Conservation (phyloP, 1,140 invertebrate species). For the Drosophila obscura region DNA sequence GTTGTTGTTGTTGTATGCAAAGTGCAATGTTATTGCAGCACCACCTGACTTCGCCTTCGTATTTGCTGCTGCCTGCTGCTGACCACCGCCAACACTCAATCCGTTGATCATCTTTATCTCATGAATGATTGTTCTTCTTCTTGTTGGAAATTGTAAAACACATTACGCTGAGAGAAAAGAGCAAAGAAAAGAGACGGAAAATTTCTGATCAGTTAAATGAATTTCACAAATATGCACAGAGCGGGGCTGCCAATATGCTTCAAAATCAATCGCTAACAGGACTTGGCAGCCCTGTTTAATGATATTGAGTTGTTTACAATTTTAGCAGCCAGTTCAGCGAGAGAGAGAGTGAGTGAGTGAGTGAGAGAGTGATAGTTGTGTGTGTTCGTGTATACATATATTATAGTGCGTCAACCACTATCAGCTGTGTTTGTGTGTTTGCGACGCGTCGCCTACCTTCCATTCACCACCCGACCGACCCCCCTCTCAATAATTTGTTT, state of each 20-base stretch:
- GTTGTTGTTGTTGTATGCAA: slow-evolving; percentile 52
- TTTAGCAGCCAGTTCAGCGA: slow-evolving; percentile 42
- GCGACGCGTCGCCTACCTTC: background rate
- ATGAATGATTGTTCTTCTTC: slow-evolving; percentile 14
- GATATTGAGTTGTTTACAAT: slow-evolving; percentile 72
- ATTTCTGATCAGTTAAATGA: slow-evolving; percentile 23
- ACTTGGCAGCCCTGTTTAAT: slow-evolving; percentile 59
- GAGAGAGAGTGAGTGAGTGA: slow-evolving; percentile 23
- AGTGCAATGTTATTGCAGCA: slow-evolving; percentile 66
- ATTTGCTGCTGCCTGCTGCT: slow-evolving; percentile 37
- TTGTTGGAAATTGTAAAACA: slow-evolving; percentile 32
- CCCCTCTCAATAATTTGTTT: slow-evolving; percentile 14
- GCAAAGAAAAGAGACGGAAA: slow-evolving; percentile 27
- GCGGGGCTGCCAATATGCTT: slow-evolving; percentile 60
- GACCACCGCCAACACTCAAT: slow-evolving; percentile 51
- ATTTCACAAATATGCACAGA: slow-evolving; percentile 69
- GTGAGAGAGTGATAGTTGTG: background rate
- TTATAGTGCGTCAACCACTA: slow-evolving; percentile 11
- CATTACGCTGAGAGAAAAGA: slow-evolving; percentile 41
- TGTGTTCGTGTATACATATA: too few species aligned
- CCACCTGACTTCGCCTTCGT: slow-evolving; percentile 38
- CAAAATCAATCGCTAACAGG: slow-evolving; percentile 32
- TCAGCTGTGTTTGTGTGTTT: slow-evolving; percentile 49
- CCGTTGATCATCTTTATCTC: slow-evolving; percentile 63
- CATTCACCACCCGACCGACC: background rate